Evolutionary conservation across 2,113 vertebrate species (phyloP).

Genomic region (Channa argus): DNA sequence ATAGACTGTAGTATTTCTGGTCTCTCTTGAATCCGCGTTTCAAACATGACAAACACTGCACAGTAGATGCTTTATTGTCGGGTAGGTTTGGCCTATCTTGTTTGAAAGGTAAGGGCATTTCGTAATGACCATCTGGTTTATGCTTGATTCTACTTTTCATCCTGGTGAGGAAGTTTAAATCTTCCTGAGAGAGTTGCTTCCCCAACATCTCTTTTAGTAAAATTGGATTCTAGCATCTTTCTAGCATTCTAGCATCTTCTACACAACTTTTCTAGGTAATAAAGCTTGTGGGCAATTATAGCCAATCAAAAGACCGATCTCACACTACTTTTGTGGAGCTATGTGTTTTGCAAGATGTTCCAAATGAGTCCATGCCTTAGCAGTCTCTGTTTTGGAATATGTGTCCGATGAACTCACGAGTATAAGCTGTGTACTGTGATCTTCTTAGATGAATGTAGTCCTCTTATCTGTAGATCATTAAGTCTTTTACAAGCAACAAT

Average conservation of each 20-base stretch:
- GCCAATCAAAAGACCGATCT: conserved; percentile 27
- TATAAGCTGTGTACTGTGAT: conserved; percentile 33
- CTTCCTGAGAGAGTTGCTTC: conserved; percentile 1
- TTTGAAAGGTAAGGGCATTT: conserved; percentile 21
- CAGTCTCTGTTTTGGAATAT: conserved; percentile 29
- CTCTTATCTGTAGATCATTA: conserved; percentile 33
- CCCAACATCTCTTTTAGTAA: background rate
- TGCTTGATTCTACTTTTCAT: background rate
- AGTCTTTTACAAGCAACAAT: conserved; percentile 30
- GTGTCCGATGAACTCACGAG: conserved; percentile 36
- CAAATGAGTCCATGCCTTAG: conserved; percentile 20
- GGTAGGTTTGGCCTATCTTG: background rate
- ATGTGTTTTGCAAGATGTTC: conserved; percentile 30
- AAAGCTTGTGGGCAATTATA: conserved; percentile 30
- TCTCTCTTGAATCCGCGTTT: too few species aligned
- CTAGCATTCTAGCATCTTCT: background rate
- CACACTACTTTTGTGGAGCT: background rate
- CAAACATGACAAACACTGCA: too few species aligned
- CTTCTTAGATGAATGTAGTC: conserved; percentile 12
- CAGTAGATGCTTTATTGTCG: background rate
- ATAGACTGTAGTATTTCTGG: too few species aligned
- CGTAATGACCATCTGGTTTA: conserved; percentile 2
- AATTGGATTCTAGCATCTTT: conserved; percentile 12
- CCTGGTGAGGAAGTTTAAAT: background rate
- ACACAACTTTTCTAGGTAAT: conserved; percentile 6